A percentile compares a stretch with the other conserved stretches of the same genome.
These are phyloP conservation scores for Chelonus formosanus DNA, from an alignment of 2,888 invertebrate species.

Conservation along the genomic window DNA sequence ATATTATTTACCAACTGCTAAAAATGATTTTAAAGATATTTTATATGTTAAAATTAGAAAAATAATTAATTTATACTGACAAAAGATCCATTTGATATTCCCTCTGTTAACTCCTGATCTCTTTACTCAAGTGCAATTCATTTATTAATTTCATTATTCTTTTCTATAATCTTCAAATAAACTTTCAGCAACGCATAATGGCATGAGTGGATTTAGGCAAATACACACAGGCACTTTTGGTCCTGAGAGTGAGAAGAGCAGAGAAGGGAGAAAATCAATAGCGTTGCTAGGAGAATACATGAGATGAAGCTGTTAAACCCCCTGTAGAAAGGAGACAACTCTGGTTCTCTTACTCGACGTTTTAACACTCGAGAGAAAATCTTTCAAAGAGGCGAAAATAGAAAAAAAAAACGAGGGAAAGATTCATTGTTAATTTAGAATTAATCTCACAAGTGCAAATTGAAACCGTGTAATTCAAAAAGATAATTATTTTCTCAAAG, in stretches of 20 bases:
- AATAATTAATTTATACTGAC: no score
- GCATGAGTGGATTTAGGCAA: not conserved
- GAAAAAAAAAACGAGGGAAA: not conserved
- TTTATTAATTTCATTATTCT: no score
- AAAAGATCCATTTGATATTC: no score
- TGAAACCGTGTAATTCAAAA: not conserved
- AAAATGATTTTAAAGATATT: no score
- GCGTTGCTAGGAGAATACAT: constrained; percentile 61
- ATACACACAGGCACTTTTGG: constrained; percentile 3
- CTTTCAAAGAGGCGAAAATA: constrained; percentile 1
- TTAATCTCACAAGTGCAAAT: not conserved
- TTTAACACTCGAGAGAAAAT: constrained; percentile 12
- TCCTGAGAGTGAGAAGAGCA: constrained; percentile 30
- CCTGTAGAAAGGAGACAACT: constrained; percentile 25
- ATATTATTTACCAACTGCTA: no score
- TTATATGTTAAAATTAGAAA: no score
- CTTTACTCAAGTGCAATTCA: no score
- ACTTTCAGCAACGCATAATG: no score
- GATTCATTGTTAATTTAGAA: constrained; percentile 2
- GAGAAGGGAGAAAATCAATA: constrained; percentile 64
- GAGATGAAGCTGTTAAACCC: constrained; percentile 45
- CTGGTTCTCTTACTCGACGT: constrained; percentile 6
- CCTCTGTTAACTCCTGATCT: no score
- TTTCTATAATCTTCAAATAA: no score
- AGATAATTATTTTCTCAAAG: not conserved